Base-by-base conservation (phyloP, 1,140 invertebrate species). In the Steinernema feltiae region DNA sequence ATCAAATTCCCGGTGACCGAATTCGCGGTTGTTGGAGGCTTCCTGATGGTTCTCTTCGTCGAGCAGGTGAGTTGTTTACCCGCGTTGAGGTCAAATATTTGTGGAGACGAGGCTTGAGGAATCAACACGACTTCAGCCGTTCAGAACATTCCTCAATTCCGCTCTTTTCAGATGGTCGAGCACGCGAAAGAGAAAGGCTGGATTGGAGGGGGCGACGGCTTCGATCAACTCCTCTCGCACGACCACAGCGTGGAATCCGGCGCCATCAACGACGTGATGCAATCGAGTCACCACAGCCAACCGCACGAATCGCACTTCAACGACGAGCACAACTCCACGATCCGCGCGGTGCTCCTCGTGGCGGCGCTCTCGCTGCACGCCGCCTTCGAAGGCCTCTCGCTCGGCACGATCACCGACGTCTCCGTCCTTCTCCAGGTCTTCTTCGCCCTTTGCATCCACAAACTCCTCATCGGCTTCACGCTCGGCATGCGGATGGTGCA, bases 401-500 rank as follows among this genome's bases (percentile, higher is more conserved):
- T 85, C 18, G 84, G 85, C 30, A 83, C 85, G 76, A 82, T 80
- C 27, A 48, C 32, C 17, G 81, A 86, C 71, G 85, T 82, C 2
- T 53, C 77, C 27, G 78, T 15, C 30, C 53, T 21, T 29, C 81
- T 81, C 24, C 70, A 85, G 84, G 73, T 91, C 7, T 90, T 90
- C 79, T 83, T 86, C 48, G 90, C 90, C 24, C 86, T 91, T 3
- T 82, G 89, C n/a, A 86, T 91, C 29, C 90, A 91, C 83, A 91
- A 91, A 84, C 83, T 88, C 24, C 87, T 91, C 21, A 88, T 91
- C 71, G 89, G 90, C 17, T 90, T 91, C 80, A 90, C 89, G 79
- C 82, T 91, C 0, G 90, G 90, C 1, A 83, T 91, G 71, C 90
- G 89, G 76, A 83, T 91, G 12, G 88, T 92, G 18, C 90, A 91